Conservation (phyloP, 2,888 invertebrate genomes). For the Ceratothoa steindachneri region DNA sequence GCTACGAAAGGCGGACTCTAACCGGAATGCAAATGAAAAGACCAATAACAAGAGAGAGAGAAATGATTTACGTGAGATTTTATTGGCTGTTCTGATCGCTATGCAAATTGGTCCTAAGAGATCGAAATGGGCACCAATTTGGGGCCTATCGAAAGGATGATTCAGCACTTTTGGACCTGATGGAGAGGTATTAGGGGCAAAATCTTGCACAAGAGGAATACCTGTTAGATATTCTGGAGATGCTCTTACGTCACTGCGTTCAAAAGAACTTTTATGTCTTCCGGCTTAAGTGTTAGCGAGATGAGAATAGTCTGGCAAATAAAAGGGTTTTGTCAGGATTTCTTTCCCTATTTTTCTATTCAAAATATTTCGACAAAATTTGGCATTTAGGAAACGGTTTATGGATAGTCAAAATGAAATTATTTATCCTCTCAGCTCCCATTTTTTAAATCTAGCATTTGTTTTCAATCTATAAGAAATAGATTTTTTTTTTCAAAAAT, state of each 20-base stretch:
- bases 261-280: not conserved
- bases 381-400: too few relatives aligned
- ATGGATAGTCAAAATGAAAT: too few relatives aligned
- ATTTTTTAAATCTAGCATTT: too few relatives aligned
- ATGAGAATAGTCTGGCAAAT: not conserved
- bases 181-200: not conserved
- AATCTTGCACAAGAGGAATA: not conserved
- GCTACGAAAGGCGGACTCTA: too few relatives aligned
- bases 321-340: too few relatives aligned
- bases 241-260: not conserved
- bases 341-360: too few relatives aligned
- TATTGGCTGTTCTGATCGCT: not conserved
- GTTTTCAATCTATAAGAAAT: too few relatives aligned
- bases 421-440: too few relatives aligned
- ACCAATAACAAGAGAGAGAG: not conserved
- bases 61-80: not conserved
- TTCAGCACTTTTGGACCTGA: not conserved
- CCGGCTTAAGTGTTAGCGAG: not conserved
- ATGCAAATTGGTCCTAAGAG: not conserved
- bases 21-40: not conserved
- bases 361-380: too few relatives aligned
- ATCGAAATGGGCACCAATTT: not conserved
- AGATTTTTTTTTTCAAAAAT: too few relatives aligned
- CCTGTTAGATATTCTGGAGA: not conserved
- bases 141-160: not conserved